A percentile compares a stretch with the other conserved stretches of the same genome.
Conservation (phyloP, 2,888 invertebrate genomes). For the Drosophila merina region DNA sequence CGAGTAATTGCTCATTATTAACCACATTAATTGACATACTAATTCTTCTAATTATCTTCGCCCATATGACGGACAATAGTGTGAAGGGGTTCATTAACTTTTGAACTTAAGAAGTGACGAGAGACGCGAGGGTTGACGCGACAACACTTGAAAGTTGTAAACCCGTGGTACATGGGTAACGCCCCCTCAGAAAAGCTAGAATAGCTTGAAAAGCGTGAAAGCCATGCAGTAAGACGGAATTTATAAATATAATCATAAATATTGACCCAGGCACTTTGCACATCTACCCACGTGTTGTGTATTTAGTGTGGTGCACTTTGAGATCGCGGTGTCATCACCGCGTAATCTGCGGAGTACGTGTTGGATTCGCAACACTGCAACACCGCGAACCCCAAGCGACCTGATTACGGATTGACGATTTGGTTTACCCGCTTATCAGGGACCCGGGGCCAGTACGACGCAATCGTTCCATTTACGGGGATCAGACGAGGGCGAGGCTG, state of each 20-base stretch:
- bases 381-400: slow-evolving; percentile 33
- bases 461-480: slow-evolving; percentile 32
- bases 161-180: background rate
- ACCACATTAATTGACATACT: slow-evolving; percentile 1
- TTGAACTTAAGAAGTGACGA: slow-evolving; percentile 16
- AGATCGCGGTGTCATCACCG: slow-evolving; percentile 35
- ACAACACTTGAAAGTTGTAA: background rate
- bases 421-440: slow-evolving; percentile 50
- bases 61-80: slow-evolving; percentile 32
- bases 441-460: slow-evolving; percentile 12
- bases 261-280: slow-evolving; percentile 29
- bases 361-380: slow-evolving; percentile 12
- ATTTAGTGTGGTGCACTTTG: slow-evolving; percentile 43
- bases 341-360: slow-evolving; percentile 20
- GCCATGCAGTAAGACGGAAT: slow-evolving; percentile 22
- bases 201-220: slow-evolving; percentile 11
- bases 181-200: background rate
- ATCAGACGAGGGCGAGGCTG: slow-evolving; percentile 47
- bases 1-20: slow-evolving; percentile 20
- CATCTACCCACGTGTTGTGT: slow-evolving; percentile 15
- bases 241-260: slow-evolving; percentile 25
- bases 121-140: background rate
- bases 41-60: slow-evolving; percentile 24
- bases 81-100: slow-evolving; percentile 39
- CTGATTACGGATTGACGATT: slow-evolving; percentile 26